phyloP scores from a whole-genome alignment of 2,888 invertebrate species.

The Drosophila buzzatii region DNA sequence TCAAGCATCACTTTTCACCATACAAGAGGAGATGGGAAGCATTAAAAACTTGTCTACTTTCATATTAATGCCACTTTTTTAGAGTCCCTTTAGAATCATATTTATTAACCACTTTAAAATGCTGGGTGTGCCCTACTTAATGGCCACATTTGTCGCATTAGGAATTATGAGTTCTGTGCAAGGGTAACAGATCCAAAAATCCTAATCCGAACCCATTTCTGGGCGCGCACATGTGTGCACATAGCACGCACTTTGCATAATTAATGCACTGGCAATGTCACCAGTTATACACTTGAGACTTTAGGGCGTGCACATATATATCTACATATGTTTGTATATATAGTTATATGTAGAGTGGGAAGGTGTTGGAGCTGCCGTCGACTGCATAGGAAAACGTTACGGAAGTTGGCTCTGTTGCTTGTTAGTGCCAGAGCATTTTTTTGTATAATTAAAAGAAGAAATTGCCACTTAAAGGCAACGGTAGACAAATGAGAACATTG shows the following conservation, averaged over 20 bases:
- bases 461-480: conserved; percentile 72
- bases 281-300: conserved; percentile 73
- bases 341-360: neutral
- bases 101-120: neutral
- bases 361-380: neutral
- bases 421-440: conserved; percentile 50
- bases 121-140: conserved; percentile 30
- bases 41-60: neutral
- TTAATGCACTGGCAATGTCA: conserved; percentile 74
- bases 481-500: conserved; percentile 11
- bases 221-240: conserved; percentile 42
- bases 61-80: neutral
- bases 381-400: conserved; percentile 15
- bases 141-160: conserved; percentile 59
- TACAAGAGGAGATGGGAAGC: neutral
- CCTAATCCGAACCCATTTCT: conserved; percentile 22
- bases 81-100: neutral
- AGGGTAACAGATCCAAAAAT: conserved; percentile 29
- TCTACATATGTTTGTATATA: neutral
- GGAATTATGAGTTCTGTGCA: conserved; percentile 25
- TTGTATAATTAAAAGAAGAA: conserved; percentile 76
- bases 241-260: conserved; percentile 73
- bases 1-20: neutral
- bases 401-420: conserved; percentile 42
- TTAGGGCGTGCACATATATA: conserved; percentile 5